Percentiles rank a stretch among this genome's conserved stretches.
Evolutionary conservation across 1,140 invertebrate species (phyloP).

Genomic region (Branchinecta lindahli): DNA sequence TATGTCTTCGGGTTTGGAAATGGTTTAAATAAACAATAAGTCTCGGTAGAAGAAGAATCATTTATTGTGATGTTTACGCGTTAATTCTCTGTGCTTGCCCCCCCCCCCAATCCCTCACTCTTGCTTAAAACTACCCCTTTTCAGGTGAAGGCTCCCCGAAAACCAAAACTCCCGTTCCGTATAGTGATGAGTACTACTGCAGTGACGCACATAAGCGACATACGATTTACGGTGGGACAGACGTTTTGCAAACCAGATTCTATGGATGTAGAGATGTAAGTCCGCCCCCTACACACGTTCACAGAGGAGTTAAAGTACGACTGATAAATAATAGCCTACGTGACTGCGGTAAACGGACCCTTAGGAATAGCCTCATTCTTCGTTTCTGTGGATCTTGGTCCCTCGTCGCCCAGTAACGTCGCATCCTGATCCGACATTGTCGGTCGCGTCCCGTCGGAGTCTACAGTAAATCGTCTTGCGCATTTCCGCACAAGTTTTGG

Average conservation of each 20-base stretch:
- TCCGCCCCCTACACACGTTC: not conserved
- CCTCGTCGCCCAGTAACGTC: too few species aligned
- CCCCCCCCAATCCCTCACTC: not conserved
- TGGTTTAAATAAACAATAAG: too few species aligned
- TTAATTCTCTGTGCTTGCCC: not conserved
- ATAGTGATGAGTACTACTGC: conserved; percentile 29
- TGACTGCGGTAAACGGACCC: not conserved
- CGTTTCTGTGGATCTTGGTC: not conserved
- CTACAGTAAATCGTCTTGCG: too few species aligned
- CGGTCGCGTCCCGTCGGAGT: too few species aligned
- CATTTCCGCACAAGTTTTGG: too few species aligned
- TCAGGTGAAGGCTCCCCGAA: conserved; percentile 46
- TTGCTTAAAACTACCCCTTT: conserved; percentile 15
- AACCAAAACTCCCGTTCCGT: conserved; percentile 42
- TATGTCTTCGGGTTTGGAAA: too few species aligned
- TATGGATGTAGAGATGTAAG: conserved; percentile 34
- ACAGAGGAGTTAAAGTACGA: not conserved
- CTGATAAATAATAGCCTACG: not conserved
- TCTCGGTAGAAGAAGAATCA: too few species aligned
- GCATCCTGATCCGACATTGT: too few species aligned
- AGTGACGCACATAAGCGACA: conserved; percentile 38
- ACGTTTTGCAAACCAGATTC: conserved; percentile 48
- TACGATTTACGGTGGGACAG: conserved; percentile 46
- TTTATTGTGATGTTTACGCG: not conserved
- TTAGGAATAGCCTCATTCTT: not conserved